Percentiles rank a stretch among this genome's conserved stretches.
phyloP scores from a whole-genome alignment of 2,888 invertebrate species.

The Girardia tigrina region DNA sequence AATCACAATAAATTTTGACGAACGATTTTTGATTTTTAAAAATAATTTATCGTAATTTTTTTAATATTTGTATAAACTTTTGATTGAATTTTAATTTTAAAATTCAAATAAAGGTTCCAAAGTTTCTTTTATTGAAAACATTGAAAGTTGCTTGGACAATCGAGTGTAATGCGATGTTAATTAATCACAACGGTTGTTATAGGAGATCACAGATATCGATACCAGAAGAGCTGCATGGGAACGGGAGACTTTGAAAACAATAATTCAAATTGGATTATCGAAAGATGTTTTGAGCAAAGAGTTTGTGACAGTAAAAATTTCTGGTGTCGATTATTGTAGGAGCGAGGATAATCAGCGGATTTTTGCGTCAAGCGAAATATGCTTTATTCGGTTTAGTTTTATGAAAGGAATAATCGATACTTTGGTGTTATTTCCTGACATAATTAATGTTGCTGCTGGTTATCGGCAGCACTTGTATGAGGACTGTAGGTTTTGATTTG shows the following conservation, averaged over 20 bases:
- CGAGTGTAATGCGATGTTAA: too few species aligned
- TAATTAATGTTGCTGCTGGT: neutral
- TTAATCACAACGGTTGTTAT: too few species aligned
- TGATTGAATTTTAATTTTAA: too few species aligned
- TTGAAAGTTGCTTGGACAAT: too few species aligned
- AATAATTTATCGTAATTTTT: too few species aligned
- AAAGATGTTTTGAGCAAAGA: neutral
- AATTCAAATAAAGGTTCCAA: too few species aligned
- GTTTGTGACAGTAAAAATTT: neutral
- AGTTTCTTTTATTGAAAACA: too few species aligned
- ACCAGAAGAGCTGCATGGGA: neutral
- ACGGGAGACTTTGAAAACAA: neutral
- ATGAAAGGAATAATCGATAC: neutral
- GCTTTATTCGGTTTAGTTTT: neutral
- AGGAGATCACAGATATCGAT: neutral
- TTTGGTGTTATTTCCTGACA: neutral
- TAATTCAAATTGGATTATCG: neutral
- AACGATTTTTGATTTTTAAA: too few species aligned
- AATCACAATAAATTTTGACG: too few species aligned
- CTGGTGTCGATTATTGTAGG: constrained; percentile 7
- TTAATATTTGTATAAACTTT: too few species aligned
- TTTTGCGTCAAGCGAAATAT: neutral
- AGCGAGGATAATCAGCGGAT: neutral
- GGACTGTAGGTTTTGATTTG: neutral
- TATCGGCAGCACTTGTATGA: neutral